Conservation (phyloP, 1,140 invertebrate species). For the Aphidius ervi region DNA sequence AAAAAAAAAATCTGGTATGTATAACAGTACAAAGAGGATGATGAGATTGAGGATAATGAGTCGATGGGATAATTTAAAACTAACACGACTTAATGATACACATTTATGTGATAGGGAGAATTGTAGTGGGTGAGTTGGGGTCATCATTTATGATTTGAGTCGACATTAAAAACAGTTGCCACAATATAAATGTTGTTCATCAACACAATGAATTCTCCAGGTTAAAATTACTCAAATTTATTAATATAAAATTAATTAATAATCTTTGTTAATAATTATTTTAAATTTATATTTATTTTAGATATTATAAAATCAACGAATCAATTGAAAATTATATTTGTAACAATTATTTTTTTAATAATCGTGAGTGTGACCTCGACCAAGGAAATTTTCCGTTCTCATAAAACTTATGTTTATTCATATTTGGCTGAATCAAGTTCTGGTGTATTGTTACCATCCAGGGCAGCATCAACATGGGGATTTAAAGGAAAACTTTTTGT, state of each 20-base stretch:
- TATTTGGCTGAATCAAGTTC: slow-evolving; percentile 44
- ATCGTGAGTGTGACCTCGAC: too few relatives aligned
- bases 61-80: slow-evolving; percentile 34
- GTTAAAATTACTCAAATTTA: too few relatives aligned
- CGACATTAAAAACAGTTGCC: too few relatives aligned
- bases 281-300: too few relatives aligned
- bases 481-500: slow-evolving; percentile 40
- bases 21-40: slow-evolving; percentile 20
- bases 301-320: neutral
- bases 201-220: too few relatives aligned
- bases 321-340: too few relatives aligned
- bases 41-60: slow-evolving; percentile 39
- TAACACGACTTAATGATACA: slow-evolving; percentile 29
- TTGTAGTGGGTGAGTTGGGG: slow-evolving; percentile 31
- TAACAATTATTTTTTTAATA: too few relatives aligned
- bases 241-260: too few relatives aligned
- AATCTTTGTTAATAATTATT: too few relatives aligned
- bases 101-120: slow-evolving; percentile 31
- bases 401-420: slow-evolving; percentile 43
- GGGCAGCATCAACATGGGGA: slow-evolving; percentile 44
- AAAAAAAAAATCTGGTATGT: slow-evolving; percentile 4
- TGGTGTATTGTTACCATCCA: slow-evolving; percentile 42
- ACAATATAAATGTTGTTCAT: too few relatives aligned
- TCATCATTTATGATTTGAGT: slow-evolving; percentile 11
- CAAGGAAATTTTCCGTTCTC: slow-evolving; percentile 34